Evolutionary conservation across 2,888 invertebrate species (phyloP), one percentile per base, ranked within the genome.

Genomic region (Subacronicta megacephala): DNA sequence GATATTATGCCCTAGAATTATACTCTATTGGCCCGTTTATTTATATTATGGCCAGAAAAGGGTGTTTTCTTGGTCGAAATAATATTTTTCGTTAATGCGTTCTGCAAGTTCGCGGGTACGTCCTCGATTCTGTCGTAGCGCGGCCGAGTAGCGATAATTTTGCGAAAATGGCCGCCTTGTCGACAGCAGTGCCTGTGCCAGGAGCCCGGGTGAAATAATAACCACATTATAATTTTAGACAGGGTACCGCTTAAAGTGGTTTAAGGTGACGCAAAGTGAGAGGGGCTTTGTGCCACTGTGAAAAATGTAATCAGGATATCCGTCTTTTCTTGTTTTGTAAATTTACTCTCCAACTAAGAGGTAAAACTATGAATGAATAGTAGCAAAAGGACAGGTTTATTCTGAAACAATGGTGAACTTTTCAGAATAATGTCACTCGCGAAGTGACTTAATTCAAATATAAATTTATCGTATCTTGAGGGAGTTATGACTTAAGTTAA

Each of bases 61-160:
- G 82, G 81, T 81, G 76, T 82, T 84, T 83, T 84, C 85, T 87
- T 83, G 74, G 78, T 57, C 45, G 45, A 75, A 85, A 87, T 87
- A 87, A 87, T 89, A 77, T 77, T 74, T 74, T 70, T 79, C 78
- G 79, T 77, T 85, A 88, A 88, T 85, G 85, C 86, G 82, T 78
- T 77, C 84, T 81, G 85, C 85, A 85, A 88, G 88, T 87, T 83
- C 80, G 82, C 78, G 84, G 84, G 88, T 84, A 85, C 85, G 81
- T 87, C 87, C 90, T 87, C 87, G 84, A 85, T 87, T 87, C 84
- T 89, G 90, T 83, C 83, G 84, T 77, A 72, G 77, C 72, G 73
- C 69, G 83, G 86, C 87, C 88, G 89, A 92, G 92, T 89, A 90
- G 93, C 91, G 82, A 93, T 93, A 93, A 92, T 90, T 93, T 88